Evolutionary conservation across 2,888 invertebrate species (phyloP).

Genomic region (Netelia fuscicornis): DNA sequence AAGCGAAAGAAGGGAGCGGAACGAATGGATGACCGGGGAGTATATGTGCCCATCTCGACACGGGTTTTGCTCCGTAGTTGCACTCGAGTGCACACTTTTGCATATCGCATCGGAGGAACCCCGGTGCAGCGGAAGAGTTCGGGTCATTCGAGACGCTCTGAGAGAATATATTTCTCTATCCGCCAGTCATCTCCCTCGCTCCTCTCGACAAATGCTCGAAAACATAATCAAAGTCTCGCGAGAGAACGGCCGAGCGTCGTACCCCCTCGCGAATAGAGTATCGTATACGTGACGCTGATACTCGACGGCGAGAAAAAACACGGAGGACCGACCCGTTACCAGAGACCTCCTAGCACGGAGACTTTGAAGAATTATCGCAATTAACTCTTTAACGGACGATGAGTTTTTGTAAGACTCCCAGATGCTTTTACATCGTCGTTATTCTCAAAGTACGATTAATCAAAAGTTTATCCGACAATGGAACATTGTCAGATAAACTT

Average conservation of each 20-base stretch:
- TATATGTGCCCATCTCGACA: constrained; percentile 46
- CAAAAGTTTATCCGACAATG: not conserved
- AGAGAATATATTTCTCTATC: not conserved
- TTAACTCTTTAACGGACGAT: constrained; percentile 9
- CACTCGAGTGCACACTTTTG: constrained; percentile 57
- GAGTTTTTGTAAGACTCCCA: constrained; percentile 12
- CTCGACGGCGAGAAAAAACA: constrained; percentile 24
- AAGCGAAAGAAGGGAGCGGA: constrained; percentile 30
- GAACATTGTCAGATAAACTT: constrained; percentile 65
- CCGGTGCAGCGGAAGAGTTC: not conserved
- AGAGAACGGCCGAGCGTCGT: not conserved
- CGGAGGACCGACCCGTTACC: not conserved
- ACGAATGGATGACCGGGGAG: constrained; percentile 41
- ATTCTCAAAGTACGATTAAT: not conserved
- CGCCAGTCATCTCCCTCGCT: constrained; percentile 16
- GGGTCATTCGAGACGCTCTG: not conserved
- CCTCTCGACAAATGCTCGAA: constrained; percentile 41
- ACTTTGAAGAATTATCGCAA: constrained; percentile 44
- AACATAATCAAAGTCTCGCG: constrained; percentile 63
- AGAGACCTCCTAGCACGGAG: constrained; percentile 3
- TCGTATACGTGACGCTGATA: not conserved
- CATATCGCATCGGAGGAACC: constrained; percentile 49
- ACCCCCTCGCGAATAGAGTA: constrained; percentile 11
- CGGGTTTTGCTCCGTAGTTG: constrained; percentile 57
- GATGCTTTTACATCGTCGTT: not conserved